Evolutionary conservation across 2,888 invertebrate genomes (phyloP), one percentile per base, ranked within the genome.

Genomic region (Rhagonycha lutea): DNA sequence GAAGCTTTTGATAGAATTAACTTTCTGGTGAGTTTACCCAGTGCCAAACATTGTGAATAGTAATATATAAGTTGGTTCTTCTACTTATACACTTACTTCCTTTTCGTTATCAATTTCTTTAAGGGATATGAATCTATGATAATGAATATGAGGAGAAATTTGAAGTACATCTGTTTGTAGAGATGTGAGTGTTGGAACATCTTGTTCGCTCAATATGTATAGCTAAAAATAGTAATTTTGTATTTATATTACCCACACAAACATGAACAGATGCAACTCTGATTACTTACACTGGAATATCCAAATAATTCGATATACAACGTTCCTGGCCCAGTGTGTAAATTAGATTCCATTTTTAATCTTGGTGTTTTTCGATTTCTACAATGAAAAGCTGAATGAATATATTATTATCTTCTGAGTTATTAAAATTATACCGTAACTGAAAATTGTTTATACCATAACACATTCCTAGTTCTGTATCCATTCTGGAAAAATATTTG

Each of bases 51-150:
- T n/a, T n/a, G n/a, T n/a, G n/a, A n/a, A n/a, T n/a, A n/a, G n/a
- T n/a, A n/a, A n/a, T n/a, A n/a, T n/a, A n/a, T n/a, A n/a, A n/a
- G n/a, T n/a, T n/a, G n/a, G n/a, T n/a, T n/a, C n/a, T n/a, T n/a
- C n/a, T n/a, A n/a, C n/a, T n/a, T n/a, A n/a, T n/a, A n/a, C n/a
- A 76, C 78, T 80, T 77, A 89, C 91, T 73, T 91, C 89, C 2
- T 91, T 91, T 81, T 93, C 93, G 84, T 94, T 94, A 81, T 92
- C 92, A 79, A 94, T 94, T 83, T 94, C 87, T 79, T 86, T 86
- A 62, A 88, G 82, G 2, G 86, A 82, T 74, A 89, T 84, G 67
- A 82, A 84, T 73, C 87, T 82, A 24, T 83, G 82, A 78, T 90
- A 90, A 79, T 89, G 88, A 47, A 91, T 89, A 81, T 92, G 91